A percentile compares a stretch with the other conserved stretches of the same genome.
phyloP scores from a whole-genome alignment of 2,797 vertebrate species.

The Betta splendens region DNA sequence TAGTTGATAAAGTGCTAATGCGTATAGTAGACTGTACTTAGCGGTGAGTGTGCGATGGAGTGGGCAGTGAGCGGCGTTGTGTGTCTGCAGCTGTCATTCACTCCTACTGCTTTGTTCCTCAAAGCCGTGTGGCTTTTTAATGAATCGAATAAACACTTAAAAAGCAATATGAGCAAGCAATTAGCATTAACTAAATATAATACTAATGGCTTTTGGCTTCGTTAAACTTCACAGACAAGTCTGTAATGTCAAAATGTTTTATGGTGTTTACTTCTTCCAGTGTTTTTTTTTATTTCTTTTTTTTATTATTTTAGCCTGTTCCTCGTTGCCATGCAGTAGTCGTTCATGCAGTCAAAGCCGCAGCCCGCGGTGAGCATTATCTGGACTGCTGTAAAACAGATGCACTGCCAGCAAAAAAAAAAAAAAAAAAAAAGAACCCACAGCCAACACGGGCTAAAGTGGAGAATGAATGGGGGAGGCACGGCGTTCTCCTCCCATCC shows the following conservation, averaged over 20 bases:
- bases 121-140: conserved; percentile 63
- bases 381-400: conserved; percentile 65
- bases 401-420: conserved; percentile 51
- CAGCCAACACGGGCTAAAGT: conserved; percentile 14
- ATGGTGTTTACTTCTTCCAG: conserved; percentile 12
- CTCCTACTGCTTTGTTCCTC: conserved; percentile 47
- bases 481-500: conserved; percentile 26
- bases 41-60: conserved; percentile 29
- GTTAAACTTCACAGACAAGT: conserved; percentile 58
- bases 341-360: conserved; percentile 16
- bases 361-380: conserved; percentile 66
- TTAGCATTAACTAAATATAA: conserved; percentile 65
- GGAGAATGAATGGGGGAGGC: conserved; percentile 38
- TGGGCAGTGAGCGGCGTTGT: conserved; percentile 27
- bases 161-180: conserved; percentile 56
- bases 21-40: conserved; percentile 3
- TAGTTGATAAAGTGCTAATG: conserved; percentile 15
- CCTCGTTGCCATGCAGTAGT: conserved; percentile 10
- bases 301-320: not conserved
- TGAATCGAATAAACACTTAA: conserved; percentile 69
- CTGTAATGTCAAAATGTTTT: conserved; percentile 40
- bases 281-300: conserved; percentile 11
- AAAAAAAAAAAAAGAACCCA: conserved; percentile 33
- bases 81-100: conserved; percentile 51
- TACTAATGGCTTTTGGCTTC: conserved; percentile 61